These are phyloP conservation scores for Galemys pyrenaicus DNA, from an alignment of 2,113 vertebrate genomes.

Conservation along the genomic window DNA sequence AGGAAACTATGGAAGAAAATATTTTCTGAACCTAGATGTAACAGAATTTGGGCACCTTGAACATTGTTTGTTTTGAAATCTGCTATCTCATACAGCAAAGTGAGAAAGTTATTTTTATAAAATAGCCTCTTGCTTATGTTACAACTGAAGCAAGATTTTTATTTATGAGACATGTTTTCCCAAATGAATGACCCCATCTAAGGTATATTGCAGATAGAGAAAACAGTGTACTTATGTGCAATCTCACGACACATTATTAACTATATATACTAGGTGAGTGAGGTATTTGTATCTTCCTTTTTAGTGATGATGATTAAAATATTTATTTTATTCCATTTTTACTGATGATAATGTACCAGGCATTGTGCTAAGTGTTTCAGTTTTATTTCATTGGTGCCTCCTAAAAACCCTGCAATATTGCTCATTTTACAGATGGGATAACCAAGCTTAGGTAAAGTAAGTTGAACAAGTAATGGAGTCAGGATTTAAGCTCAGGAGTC, in stretches of 20 bases:
- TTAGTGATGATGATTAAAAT: neutral
- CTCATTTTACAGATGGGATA: neutral
- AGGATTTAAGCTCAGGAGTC: neutral
- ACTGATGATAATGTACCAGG: neutral
- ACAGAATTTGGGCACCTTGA: neutral
- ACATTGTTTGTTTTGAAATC: neutral
- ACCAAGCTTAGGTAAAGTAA: neutral
- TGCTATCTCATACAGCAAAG: conserved; percentile 8
- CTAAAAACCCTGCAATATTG: neutral
- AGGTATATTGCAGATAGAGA: neutral
- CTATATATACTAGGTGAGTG: neutral
- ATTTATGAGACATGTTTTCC: neutral
- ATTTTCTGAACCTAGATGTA: neutral
- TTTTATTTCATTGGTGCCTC: neutral
- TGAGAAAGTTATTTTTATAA: neutral
- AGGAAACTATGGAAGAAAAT: conserved; percentile 47
- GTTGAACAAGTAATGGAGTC: neutral
- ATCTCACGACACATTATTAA: neutral
- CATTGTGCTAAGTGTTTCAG: neutral
- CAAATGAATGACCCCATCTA: neutral
- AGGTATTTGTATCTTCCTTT: neutral
- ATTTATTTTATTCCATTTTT: neutral
- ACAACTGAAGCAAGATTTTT: neutral
- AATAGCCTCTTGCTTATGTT: neutral
- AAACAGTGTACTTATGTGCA: neutral